Conservation (phyloP, 1,140 invertebrate genomes). For the Carposina sasakii region DNA sequence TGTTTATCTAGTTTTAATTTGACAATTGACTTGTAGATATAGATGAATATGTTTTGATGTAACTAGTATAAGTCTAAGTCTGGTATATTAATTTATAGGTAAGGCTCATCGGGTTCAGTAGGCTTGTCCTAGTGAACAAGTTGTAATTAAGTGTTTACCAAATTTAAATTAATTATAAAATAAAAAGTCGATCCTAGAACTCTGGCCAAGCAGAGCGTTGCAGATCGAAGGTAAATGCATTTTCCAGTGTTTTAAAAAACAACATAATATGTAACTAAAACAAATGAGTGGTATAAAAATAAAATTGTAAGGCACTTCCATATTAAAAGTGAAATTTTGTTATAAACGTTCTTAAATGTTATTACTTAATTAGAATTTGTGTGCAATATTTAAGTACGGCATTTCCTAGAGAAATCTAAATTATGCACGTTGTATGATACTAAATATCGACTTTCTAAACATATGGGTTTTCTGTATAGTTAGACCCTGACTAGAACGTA, state of each 20-base stretch:
- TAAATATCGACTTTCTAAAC: conserved; percentile 22
- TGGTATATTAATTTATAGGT: too few relatives aligned
- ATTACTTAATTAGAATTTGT: conserved; percentile 30
- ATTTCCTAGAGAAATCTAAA: conserved; percentile 22
- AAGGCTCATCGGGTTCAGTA: too few relatives aligned
- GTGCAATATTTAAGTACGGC: conserved; percentile 35
- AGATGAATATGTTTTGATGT: conserved; percentile 13
- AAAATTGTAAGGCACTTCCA: conserved; percentile 71
- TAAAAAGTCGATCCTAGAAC: conserved; percentile 27
- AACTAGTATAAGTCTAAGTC: too few relatives aligned
- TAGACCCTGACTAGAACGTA: conserved; percentile 55
- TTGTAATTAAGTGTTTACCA: too few relatives aligned
- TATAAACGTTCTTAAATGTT: conserved; percentile 39
- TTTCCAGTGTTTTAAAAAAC: conserved; percentile 54
- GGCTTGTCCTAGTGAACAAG: too few relatives aligned
- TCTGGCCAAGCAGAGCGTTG: conserved; percentile 38
- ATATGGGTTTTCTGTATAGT: conserved; percentile 33
- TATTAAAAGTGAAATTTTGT: conserved; percentile 59
- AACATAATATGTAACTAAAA: conserved; percentile 32
- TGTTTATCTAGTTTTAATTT: too few relatives aligned
- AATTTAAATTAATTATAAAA: conserved; percentile 26
- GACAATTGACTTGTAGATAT: conserved; percentile 57
- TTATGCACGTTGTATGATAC: conserved; percentile 17
- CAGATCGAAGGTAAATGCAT: conserved; percentile 61
- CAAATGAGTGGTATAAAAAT: conserved; percentile 57